Evolutionary conservation across 2,888 invertebrate species (phyloP), one percentile per base, ranked within the genome.

Genomic region (Drosophila hamatofila): DNA sequence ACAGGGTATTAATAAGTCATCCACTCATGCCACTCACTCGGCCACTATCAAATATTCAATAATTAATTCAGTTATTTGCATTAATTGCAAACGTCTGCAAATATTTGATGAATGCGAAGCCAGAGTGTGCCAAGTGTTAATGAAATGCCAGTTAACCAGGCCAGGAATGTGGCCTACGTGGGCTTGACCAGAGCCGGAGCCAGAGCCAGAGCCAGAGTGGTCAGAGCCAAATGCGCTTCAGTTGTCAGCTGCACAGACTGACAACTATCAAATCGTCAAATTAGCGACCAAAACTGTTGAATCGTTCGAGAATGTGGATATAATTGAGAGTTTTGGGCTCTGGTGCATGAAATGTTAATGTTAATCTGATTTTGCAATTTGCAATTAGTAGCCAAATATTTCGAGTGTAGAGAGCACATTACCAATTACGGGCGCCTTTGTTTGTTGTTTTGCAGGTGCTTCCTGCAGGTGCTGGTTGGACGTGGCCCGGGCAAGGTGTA

Each of bases 291-390:
- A 51, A 42, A 55, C 23, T 35, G 52, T 39, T 39, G 41, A 46
- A 56, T 60, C 21, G 23, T 3, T 55, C 35, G 30, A 37, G 27
- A 44, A 57, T 48, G 18, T 25, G 35, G 58, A 44, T 14, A 2
- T 30, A 11, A 48, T 48, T 27, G 39, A 30, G 44, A 37, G 21
- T 11, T 27, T 42, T 16, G 23, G 30, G 21, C 37, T 35, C 21
- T 42, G n/a, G 18, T 3, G 35, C 51, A 46, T 59, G 55, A 54
- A 65, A 71, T 62, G 57, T 66, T 67, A 70, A 74, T 72, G 71
- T 61, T 62, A 67, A 75, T 69, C 66, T 61, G 60, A 81, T 78
- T 78, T 74, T 57, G 69, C 64, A 59, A 67, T 72, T 78, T 68
- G 66, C 74, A 81, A 83, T 83, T 83, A 81, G 73, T 51, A 58